Conservation (phyloP, 2,797 vertebrate genomes). For the Furcifer pardalis region DNA sequence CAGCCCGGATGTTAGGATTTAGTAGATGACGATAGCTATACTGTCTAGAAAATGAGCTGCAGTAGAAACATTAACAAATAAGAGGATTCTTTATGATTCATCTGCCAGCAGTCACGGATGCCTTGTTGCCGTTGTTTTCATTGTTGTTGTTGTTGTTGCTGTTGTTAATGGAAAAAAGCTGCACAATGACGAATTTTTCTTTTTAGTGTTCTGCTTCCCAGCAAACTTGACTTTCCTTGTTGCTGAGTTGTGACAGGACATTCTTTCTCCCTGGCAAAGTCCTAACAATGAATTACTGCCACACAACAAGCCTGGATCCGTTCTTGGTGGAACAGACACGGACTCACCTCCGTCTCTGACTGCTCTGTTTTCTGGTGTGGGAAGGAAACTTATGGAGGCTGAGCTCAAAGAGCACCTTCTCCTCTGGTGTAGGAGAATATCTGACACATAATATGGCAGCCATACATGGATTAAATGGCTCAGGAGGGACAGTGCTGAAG, state of each 20-base stretch:
- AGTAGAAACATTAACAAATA: neutral
- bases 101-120: neutral
- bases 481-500: neutral
- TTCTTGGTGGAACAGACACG: neutral
- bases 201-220: neutral
- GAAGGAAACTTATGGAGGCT: slow-evolving; percentile 6
- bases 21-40: neutral
- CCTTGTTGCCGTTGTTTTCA: neutral
- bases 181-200: neutral
- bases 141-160: neutral
- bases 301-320: slow-evolving; percentile 4
- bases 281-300: slow-evolving; percentile 13
- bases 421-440: neutral
- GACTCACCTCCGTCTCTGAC: neutral
- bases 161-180: neutral
- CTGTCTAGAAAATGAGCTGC: neutral
- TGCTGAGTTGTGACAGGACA: slow-evolving; percentile 1
- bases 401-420: slow-evolving; percentile 18
- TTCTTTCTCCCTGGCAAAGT: neutral
- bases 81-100: neutral
- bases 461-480: slow-evolving; percentile 5
- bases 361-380: slow-evolving; percentile 1
- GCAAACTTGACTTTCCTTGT: neutral
- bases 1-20: neutral
- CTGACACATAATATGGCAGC: slow-evolving; percentile 3